Evolutionary conservation across 1,140 invertebrate species (phyloP), one percentile per base, ranked within the genome.

Genomic region (Homalodisca vitripennis): DNA sequence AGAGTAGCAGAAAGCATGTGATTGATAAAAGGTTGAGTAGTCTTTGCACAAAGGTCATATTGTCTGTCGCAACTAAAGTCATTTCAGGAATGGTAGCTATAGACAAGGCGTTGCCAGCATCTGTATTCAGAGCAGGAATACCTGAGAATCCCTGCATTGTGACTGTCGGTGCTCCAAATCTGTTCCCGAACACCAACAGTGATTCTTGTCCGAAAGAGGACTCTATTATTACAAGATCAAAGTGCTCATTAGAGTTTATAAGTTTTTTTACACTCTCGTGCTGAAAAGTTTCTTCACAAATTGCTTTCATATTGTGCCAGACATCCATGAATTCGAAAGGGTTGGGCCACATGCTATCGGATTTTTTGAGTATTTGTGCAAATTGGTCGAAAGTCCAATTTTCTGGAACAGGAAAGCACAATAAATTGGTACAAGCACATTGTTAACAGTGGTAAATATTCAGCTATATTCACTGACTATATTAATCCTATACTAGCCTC

Each of bases 21-120:
- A 10, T 30, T 17, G 17, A 65, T 24, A 41, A 62, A 51, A 69
- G 65, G 72, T 89, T 89, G 0, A 78, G 73, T 0, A 86, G 22
- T 41, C 88, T 78, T 46, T 86, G 77, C 12, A 80, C 70, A 71
- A 88, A 85, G 31, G 74, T 79, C 80, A 88, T 85, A 2, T 81
- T 79, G 51, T 81, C 82, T 24, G 77, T 74, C 31, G 81, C 81
- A 1, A 78, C 77, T 12, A 82, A 67, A 6, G 85, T 81, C 34
- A 82, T 76, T 69, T 60, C 55, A 0, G 88, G 85, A 0, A 88
- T 79, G 72, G 86, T 87, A 20, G 70, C 24, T 0, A 32, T 55
- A 12, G 30, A n/a, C 6, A 68, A 31, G 14, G 24, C 47, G 51
- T 70, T 64, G 69, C 69, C 69, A 3, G 31, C 68, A 46, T 41